phyloP scores from a whole-genome alignment of 2,113 vertebrate species.

The Agapornis roseicollis region DNA sequence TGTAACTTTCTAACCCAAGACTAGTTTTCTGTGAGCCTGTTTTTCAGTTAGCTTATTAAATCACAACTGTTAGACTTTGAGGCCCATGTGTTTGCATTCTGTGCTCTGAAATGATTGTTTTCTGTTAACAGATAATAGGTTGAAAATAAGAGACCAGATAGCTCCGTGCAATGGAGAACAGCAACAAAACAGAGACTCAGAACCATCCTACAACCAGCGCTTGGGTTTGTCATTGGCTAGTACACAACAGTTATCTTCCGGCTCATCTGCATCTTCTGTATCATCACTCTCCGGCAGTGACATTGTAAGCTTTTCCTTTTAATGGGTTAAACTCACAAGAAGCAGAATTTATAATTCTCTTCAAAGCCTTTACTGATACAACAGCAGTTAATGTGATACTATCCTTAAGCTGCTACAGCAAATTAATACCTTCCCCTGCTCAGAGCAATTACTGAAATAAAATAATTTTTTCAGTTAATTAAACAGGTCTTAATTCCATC shows the following conservation, averaged over 20 bases:
- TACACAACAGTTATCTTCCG: constrained; percentile 83
- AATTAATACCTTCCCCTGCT: not conserved
- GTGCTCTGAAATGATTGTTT: constrained; percentile 16
- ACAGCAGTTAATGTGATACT: not conserved
- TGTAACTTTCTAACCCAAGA: not conserved
- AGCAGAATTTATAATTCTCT: not conserved
- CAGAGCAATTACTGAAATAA: not conserved
- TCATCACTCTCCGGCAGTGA: constrained; percentile 94
- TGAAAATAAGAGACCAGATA: constrained; percentile 73
- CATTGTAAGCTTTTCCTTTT: constrained; percentile 81
- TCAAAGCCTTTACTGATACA: not conserved
- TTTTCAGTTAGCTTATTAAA: constrained; percentile 22
- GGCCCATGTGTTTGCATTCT: not conserved
- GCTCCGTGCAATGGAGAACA: constrained; percentile 66
- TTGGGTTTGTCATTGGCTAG: constrained; percentile 86
- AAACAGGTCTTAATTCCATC: not conserved
- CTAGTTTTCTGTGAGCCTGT: not conserved
- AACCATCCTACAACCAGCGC: constrained; percentile 79
- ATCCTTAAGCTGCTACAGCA: not conserved
- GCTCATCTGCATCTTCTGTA: constrained; percentile 86
- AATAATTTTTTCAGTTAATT: not conserved
- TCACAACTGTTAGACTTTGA: not conserved
- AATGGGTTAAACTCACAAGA: not conserved
- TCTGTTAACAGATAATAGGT: constrained; percentile 68
- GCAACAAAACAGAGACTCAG: constrained; percentile 73